Percentiles rank a stretch among this genome's conserved stretches.
These are phyloP conservation scores for Cirrhinus molitorella DNA, from an alignment of 2,797 vertebrate species.

Conservation along the genomic window DNA sequence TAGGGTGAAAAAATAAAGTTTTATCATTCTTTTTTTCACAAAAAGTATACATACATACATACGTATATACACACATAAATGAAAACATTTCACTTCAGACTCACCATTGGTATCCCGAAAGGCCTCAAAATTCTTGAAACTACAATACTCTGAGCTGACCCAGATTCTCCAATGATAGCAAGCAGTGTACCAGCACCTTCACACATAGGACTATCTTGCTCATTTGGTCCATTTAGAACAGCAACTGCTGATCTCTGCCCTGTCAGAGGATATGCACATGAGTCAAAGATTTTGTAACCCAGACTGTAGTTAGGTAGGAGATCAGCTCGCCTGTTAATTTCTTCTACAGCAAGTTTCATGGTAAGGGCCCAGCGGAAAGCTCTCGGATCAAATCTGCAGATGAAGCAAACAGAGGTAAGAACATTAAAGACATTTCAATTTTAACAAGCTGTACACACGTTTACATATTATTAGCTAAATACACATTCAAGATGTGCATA, in stretches of 20 bases:
- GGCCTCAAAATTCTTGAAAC: constrained; percentile 77
- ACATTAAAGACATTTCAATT: not conserved
- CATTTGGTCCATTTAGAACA: constrained; percentile 70
- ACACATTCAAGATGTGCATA: not conserved
- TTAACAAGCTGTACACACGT: not conserved
- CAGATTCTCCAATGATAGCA: constrained; percentile 79
- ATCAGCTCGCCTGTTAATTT: constrained; percentile 74
- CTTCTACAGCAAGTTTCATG: constrained; percentile 79
- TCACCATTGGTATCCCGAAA: constrained; percentile 80
- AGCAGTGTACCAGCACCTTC: constrained; percentile 69
- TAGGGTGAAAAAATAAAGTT: too few relatives aligned
- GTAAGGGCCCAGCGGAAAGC: constrained; percentile 80
- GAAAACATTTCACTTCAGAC: not conserved
- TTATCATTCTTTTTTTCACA: too few relatives aligned
- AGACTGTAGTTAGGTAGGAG: constrained; percentile 74
- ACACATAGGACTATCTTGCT: constrained; percentile 68
- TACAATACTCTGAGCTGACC: constrained; percentile 81
- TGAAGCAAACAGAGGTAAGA: not conserved
- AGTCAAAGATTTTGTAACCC: constrained; percentile 82
- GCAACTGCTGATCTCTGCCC: constrained; percentile 77
- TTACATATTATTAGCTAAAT: not conserved
- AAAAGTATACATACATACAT: too few relatives aligned
- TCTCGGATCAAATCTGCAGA: constrained; percentile 76
- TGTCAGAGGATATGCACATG: constrained; percentile 79
- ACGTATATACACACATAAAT: not conserved